Percentiles rank a stretch among this genome's conserved stretches.
These are phyloP conservation scores for Piscicola geometra DNA, from an alignment of 2,888 invertebrate genomes.

Conservation along the genomic window DNA sequence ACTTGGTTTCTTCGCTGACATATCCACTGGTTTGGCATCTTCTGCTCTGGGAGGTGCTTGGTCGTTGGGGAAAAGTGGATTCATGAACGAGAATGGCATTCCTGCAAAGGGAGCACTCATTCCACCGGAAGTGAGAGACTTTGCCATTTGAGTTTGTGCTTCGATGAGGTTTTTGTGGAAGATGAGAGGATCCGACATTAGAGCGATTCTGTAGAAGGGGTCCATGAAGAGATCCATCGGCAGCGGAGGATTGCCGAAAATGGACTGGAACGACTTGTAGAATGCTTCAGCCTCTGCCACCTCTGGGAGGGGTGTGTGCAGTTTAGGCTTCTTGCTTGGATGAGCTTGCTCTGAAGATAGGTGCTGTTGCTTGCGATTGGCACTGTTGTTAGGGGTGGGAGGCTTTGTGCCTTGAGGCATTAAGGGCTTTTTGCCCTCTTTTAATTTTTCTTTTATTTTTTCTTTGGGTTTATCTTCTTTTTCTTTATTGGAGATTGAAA, in stretches of 20 bases:
- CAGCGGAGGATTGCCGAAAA: constrained; percentile 18
- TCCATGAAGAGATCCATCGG: constrained; percentile 23
- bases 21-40: constrained; percentile 27
- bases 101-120: not conserved
- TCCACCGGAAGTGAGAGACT: constrained; percentile 1
- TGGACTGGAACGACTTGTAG: constrained; percentile 26
- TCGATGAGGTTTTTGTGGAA: constrained; percentile 31
- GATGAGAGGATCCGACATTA: constrained; percentile 19
- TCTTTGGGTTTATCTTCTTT: not conserved
- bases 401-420: too few relatives aligned
- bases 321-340: not conserved
- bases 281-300: constrained; percentile 8
- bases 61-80: not conserved
- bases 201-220: constrained; percentile 18
- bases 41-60: not conserved
- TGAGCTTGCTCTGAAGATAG: not conserved
- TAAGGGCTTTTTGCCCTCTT: too few relatives aligned
- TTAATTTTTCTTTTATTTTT: not conserved
- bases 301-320: not conserved
- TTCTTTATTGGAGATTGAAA: not conserved
- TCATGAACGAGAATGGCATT: not conserved
- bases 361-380: constrained; percentile 13
- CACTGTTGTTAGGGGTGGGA: not conserved
- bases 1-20: constrained; percentile 16
- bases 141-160: constrained; percentile 1